Conservation (phyloP, 2,797 vertebrate species). For the Clarias pachynema region DNA sequence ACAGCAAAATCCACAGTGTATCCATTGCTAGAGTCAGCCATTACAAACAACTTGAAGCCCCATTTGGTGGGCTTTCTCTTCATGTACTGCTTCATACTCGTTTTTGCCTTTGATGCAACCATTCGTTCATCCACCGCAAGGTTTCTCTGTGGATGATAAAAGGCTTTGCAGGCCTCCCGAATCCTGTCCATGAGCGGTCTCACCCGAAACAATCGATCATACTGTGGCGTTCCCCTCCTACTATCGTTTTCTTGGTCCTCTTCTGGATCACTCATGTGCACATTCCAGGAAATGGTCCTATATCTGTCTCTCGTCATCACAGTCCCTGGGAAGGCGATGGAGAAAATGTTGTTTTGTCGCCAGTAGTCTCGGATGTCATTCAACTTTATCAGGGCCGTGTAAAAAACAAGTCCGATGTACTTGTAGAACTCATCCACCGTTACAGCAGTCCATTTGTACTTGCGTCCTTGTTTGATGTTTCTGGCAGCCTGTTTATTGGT, state of each 20-base stretch:
- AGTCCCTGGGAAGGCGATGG: constrained; percentile 1
- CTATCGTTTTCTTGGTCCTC: constrained; percentile 31
- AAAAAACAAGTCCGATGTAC: constrained; percentile 8
- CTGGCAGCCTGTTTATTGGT: constrained; percentile 45
- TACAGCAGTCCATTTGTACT: constrained; percentile 14
- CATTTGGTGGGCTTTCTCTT: constrained; percentile 11
- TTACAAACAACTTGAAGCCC: constrained; percentile 40
- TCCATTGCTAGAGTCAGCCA: constrained; percentile 32
- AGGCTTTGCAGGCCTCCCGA: constrained; percentile 12
- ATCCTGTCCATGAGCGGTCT: constrained; percentile 24
- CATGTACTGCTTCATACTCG: constrained; percentile 1
- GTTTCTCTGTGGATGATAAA: constrained; percentile 37
- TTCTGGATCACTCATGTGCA: constrained; percentile 48
- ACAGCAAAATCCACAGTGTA: constrained; percentile 37
- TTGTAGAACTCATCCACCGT: constrained; percentile 16
- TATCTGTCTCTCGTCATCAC: constrained; percentile 45
- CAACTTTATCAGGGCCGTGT: constrained; percentile 7
- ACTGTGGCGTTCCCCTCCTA: constrained; percentile 25
- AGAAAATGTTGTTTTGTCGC: constrained; percentile 19
- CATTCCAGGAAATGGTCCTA: constrained; percentile 45
- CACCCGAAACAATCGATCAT: constrained; percentile 36
- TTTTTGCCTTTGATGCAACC: constrained; percentile 1
- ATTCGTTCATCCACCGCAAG: constrained; percentile 4
- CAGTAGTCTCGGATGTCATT: constrained; percentile 1
- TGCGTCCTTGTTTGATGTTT: constrained; percentile 13